Base-by-base conservation (phyloP, 2,888 invertebrate genomes). In the Lepidocyrtinus sp. region DNA sequence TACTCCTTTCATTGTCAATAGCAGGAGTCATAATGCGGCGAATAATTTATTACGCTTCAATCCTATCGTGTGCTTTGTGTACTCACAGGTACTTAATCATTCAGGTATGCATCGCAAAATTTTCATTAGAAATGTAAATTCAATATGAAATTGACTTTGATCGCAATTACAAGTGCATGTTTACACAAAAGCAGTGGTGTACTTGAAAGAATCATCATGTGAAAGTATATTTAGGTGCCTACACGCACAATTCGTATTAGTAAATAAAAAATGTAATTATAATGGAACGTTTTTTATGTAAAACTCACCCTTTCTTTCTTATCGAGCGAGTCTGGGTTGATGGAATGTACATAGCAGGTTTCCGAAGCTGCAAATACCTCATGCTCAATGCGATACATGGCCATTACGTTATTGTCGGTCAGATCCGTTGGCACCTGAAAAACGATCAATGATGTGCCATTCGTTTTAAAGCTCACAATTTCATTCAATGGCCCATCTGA, bases 371-470 rank as follows among this genome's bases (percentile, higher is more conserved):
- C 75, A 46, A 83, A 78, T 21, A 83, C 27, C 79, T 86, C 84
- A 64, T 83, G 82, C 46, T 84, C 85, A 65, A 86, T 79, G 26
- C 76, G 69, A 73, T 86, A 86, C 55, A 82, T 64, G 68, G 82
- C 83, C 77, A 83, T 85, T 63, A 84, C 81, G 61, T 85, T 86
- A 75, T 86, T 86, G 82, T 86, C 85, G 21, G 85, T 86, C 72
- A 86, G 55, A 71, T 86, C 85, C 71, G 84, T 83, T 76, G 85
- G 85, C 75, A 86, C 84, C 85, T 85, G 67, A 61, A 74, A 72
- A 25, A 26, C 65, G 59, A 69, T 73, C 70, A 79, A 70, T 24
- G 36, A 15, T 45, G 17, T 7, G 12, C 25, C 55, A 62, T 62
- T 69, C n/a, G n/a, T n/a, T n/a, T n/a, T 69, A 19, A 27, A 69